Evolutionary conservation across 2,797 vertebrate species (phyloP).

Genomic region (Sebastes matsubarae): DNA sequence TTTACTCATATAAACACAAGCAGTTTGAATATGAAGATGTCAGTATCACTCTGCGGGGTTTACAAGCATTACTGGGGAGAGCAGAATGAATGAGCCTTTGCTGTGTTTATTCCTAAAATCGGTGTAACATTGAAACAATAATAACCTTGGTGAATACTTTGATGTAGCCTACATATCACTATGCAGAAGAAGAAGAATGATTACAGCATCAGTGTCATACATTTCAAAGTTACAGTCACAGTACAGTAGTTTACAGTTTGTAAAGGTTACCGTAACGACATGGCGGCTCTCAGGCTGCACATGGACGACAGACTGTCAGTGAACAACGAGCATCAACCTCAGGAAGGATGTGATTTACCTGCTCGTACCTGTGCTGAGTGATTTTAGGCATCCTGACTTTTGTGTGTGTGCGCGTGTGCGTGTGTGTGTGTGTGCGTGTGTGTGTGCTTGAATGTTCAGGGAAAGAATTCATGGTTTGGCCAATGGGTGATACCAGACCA

Average conservation of each 20-base stretch:
- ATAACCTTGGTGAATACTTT: conserved; percentile 50
- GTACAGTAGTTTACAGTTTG: conserved; percentile 41
- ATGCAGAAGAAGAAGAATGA: conserved; percentile 36
- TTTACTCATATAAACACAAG: not conserved
- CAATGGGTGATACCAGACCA: conserved; percentile 65
- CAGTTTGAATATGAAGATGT: conserved; percentile 1
- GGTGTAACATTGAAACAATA: conserved; percentile 13
- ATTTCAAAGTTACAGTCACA: conserved; percentile 53
- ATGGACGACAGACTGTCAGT: conserved; percentile 46
- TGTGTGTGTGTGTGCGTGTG: not conserved
- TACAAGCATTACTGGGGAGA: not conserved
- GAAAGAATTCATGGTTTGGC: conserved; percentile 64
- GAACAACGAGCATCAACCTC: conserved; percentile 49
- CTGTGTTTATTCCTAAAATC: conserved; percentile 21
- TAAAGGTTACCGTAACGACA: conserved; percentile 62
- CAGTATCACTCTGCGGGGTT: not conserved
- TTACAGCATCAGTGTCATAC: conserved; percentile 19
- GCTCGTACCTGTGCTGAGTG: conserved; percentile 34
- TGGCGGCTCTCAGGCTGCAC: conserved; percentile 13
- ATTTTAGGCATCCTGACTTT: conserved; percentile 21
- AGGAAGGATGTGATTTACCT: conserved; percentile 48
- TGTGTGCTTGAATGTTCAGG: conserved; percentile 36
- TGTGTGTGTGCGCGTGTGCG: not conserved
- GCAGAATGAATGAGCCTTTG: not conserved
- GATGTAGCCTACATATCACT: conserved; percentile 28